Conservation (phyloP, 2,888 invertebrate genomes). For the Coremacera marginata region DNA sequence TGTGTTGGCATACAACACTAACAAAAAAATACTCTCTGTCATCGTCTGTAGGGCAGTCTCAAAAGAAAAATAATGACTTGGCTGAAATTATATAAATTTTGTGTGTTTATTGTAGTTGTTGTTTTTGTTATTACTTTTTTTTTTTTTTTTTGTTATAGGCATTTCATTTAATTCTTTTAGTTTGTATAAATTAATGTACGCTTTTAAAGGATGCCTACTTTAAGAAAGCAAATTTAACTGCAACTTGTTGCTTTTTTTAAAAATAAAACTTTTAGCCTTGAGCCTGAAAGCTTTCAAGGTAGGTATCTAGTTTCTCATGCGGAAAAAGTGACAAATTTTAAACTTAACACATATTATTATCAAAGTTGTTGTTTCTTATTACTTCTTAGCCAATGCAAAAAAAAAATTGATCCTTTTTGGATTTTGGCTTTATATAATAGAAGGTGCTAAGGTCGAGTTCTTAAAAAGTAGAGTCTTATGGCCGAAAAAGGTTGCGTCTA, state of each 20-base stretch:
- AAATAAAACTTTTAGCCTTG: background rate
- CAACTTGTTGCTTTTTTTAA: constrained; percentile 6
- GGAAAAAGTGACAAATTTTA: too few relatives aligned
- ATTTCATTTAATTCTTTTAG: background rate
- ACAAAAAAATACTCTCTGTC: background rate
- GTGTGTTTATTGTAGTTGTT: background rate
- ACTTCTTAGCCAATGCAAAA: too few relatives aligned
- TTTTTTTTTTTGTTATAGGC: background rate
- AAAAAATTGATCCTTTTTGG: too few relatives aligned
- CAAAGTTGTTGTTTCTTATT: too few relatives aligned
- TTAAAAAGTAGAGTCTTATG: too few relatives aligned
- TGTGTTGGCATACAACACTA: background rate
- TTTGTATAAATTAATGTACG: constrained; percentile 5
- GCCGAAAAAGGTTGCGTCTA: too few relatives aligned
- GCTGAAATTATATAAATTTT: constrained; percentile 26
- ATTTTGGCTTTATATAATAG: too few relatives aligned
- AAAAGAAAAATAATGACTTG: constrained; percentile 32
- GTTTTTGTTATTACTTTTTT: background rate
- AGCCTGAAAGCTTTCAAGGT: background rate
- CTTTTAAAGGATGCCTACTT: constrained; percentile 16
- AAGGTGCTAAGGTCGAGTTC: too few relatives aligned
- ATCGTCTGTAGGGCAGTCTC: constrained; percentile 27
- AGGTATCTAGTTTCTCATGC: too few relatives aligned
- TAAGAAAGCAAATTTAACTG: background rate
- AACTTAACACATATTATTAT: too few relatives aligned